These are phyloP conservation scores for Scarus forsteni DNA, from an alignment of 2,797 vertebrate species.

Conservation along the genomic window DNA sequence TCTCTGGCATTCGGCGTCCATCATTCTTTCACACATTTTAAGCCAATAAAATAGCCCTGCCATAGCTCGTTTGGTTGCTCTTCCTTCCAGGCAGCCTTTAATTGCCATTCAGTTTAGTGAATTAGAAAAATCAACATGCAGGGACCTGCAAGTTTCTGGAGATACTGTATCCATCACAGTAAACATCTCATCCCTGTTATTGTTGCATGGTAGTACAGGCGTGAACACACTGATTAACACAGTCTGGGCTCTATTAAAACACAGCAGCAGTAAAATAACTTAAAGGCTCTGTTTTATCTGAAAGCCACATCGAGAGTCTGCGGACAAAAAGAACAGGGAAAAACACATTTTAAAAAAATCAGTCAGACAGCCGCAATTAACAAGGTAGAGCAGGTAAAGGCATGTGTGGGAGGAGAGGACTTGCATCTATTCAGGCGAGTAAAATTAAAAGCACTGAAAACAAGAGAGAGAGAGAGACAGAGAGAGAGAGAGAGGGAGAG, in stretches of 20 bases:
- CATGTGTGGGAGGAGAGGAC: constrained; percentile 35
- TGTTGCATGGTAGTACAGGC: constrained; percentile 24
- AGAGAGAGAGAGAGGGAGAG: constrained; percentile 14
- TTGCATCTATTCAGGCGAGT: constrained; percentile 31
- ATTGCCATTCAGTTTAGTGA: constrained; percentile 44
- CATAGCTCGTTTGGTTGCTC: constrained; percentile 19
- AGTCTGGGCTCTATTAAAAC: constrained; percentile 23
- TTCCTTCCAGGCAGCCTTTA: constrained; percentile 55
- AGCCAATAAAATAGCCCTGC: constrained; percentile 42
- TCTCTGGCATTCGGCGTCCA: constrained; percentile 12
- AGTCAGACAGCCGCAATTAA: constrained; percentile 41
- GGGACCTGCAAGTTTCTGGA: constrained; percentile 50
- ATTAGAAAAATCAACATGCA: constrained; percentile 42
- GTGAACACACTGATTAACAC: constrained; percentile 10
- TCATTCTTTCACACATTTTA: constrained; percentile 10
- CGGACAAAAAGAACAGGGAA: neutral
- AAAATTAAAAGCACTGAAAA: constrained; percentile 41
- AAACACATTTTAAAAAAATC: neutral
- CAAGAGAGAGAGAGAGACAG: constrained; percentile 26
- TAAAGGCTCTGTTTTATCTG: constrained; percentile 11
- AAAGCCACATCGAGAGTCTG: constrained; percentile 1
- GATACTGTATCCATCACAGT: constrained; percentile 41
- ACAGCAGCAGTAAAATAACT: constrained; percentile 23
- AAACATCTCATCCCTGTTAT: constrained; percentile 30
- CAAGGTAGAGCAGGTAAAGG: constrained; percentile 52